Base-by-base conservation (phyloP, 2,113 vertebrate species). In the Megaceryle torquata region DNA sequence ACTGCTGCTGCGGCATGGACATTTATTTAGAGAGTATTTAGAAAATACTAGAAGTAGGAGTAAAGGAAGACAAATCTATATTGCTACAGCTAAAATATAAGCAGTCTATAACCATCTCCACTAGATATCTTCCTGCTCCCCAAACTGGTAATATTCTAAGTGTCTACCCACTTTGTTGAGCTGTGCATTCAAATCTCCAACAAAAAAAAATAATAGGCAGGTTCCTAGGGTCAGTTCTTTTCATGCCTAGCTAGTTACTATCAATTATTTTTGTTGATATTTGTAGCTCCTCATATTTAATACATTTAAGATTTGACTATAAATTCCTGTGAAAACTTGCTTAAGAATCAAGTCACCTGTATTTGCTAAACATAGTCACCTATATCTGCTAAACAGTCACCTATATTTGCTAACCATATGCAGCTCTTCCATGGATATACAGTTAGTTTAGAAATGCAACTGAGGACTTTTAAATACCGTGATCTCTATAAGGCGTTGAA, bases 1-100 rank as follows among this genome's bases (percentile, higher is more conserved):
- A 50, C 35, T 72, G 57, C 53, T 94, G 72, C 53, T 94, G 72
- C 63, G 69, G 31, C 68, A 93, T 2, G 5, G 54, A 21, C 80
- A 81, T 64, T 50, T 53, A 50, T 63, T 81, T 81, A 91, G 44
- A 59, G 74, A 87, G 31, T 72, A 97, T 82, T 85, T 80, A 94
- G 94, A 94, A 94, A 89, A 92, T 28, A 75, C 70, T 51, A 89
- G 71, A 96, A 67, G 79, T 67, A 89, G 63, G 78, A 95, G 35
- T 57, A 91, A 86, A 68, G 85, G 67, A 61, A 92, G 80, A 82
- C 91, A 86, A 94, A 56, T 54, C 41, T 35, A 56, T 37, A 43
- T 94, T 96, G 90, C 91, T 95, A 91, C 85, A 97, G 89, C 91
- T 97, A 94, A 96, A 92, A 90, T 92, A 94, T 33, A 63, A 82